Evolutionary conservation across 2,888 invertebrate genomes (phyloP), one percentile per base, ranked within the genome.

Genomic region (Meiosimyza decipiens): DNA sequence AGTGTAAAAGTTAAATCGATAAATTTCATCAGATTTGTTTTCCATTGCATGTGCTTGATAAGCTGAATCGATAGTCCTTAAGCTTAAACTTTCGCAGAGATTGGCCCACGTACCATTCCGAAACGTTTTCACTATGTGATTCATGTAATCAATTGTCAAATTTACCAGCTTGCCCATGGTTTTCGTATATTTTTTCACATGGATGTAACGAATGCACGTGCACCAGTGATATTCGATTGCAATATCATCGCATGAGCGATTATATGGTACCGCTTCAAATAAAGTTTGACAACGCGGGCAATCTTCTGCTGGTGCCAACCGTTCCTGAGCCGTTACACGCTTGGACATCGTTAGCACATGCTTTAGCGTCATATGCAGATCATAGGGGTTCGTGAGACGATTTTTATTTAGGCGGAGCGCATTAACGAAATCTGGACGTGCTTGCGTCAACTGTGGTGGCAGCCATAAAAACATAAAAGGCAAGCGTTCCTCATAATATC

Each of bases 181-280:
- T 57, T 86, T 80, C 67, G 90, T 89, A 64, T 87, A 89, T 62
- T 80, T 85, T 51, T 82, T 78, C 33, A 86, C 78, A 64, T 74
- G 79, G 16, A 77, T 87, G 79, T 92, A 90, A 28, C 90, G 90
- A 70, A 91, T 89, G 80, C 94, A 95, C 71, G 92, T 91, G 82
- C 94, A 94, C 94, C 94, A 94, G 81, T 94, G 93, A 57, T 91
- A 89, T 11, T 89, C 88, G 69, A 95, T 91, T 1, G 89, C 90
- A 7, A 90, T 91, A 71, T 94, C 91, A 54, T 87, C 87, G 80
- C 95, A 95, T 2, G 91, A 91, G 40, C 95, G 89, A 74, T 90
- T 89, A 51, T 84, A 84, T 15, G 89, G 89, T 3, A 92, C 88
- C 47, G 89, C 87, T 54, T 87, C 83, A 69, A 95, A 90, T 68